Base-by-base conservation (phyloP, 2,113 vertebrate genomes). In the Pseudonaja textilis region DNA sequence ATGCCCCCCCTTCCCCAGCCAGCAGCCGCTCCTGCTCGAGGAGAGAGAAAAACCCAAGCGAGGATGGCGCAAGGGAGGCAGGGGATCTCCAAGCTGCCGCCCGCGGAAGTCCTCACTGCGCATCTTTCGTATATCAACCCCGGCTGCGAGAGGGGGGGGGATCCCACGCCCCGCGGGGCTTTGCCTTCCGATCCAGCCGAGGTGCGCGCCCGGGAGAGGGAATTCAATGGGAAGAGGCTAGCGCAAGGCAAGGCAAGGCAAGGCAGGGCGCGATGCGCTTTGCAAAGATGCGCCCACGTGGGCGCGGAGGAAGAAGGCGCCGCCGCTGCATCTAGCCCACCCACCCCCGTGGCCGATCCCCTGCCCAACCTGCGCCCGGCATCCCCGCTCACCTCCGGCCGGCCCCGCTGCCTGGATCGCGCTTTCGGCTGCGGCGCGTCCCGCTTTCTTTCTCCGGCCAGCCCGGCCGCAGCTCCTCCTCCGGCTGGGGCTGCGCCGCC, bases 401-500 rank as follows among this genome's bases (percentile, higher is more conserved):
- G 29, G 54, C 29, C 4, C 81, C 8, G 34, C n/a, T 34, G 57
- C 47, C 1, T 23, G 4, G 47, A 22, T 18, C 12, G 52, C 26
- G 50, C 47, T n/a, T n/a, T 7, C 34, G 69, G 69, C 7, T 26
- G 23, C 23, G 25, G 23, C 23, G 25, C 34, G 52, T 16, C 29
- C 26, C 11, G 61, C 12, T 69, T 26, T 7, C 81, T 23, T 61
- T 0, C 47, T 25, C 29, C 34, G 45, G 8, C 61, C 69, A 42
- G 9, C 34, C 34, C 29, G 59, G 10, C 8, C 25, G 26, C 59
- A 16, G 59, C 26, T 34, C 59, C 61, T 61, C n/a, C 56, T 9
- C n/a, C 20, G 64, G 8, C 90, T 16, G 16, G 18, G 81, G 87
- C 85, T 29, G 88, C 95, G 85, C 85, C 59, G 26, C 93, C 93